Base-by-base conservation (phyloP, 1,140 invertebrate species). In the Elymnias hypermnestra region DNA sequence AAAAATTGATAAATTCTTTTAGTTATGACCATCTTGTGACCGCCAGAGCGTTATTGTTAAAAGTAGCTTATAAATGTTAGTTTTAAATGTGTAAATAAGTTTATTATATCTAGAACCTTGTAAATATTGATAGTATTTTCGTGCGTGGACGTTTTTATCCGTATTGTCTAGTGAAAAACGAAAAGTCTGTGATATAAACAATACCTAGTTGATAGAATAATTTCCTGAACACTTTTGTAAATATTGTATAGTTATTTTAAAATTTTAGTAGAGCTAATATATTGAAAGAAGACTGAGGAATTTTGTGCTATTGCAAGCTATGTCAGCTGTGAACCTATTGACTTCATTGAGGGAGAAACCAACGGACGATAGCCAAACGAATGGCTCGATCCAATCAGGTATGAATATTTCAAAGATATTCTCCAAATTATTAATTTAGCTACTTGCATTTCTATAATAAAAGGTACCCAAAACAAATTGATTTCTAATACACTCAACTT, bases 151-250 rank as follows among this genome's bases (percentile, higher is more conserved):
- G 82, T 86, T 84, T 86, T 85, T 70, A 82, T 84, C 72, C 78
- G 72, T 82, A 84, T 86, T 84, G 79, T 86, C 63, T 70, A 59
- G 61, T 82, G 75, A 82, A 84, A 85, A 87, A 87, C 82, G 82
- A 86, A 83, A 84, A 84, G 83, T 86, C 84, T 87, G 84, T 87
- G 84, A 87, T 87, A 87, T 87, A 87, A 87, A 87, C 82, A 85
- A 79, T 82, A 84, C 68, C 59, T 85, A 84, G 75, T 69, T 77
- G 69, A 83, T 84, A 83, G 68, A 72, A 59, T 83, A 83, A 78
- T 79, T 81, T 82, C 67, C 67, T 73, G 66, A 72, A 81, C 58
- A 70, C 61, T 76, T 77, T 84, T 84, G 81, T 84, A 84, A 79
- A 84, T 84, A 84, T 69, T 83, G 74, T 84, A 83, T 63, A 81